Evolutionary conservation across 2,888 invertebrate species (phyloP).

Genomic region (Drosophila fungiperda): DNA sequence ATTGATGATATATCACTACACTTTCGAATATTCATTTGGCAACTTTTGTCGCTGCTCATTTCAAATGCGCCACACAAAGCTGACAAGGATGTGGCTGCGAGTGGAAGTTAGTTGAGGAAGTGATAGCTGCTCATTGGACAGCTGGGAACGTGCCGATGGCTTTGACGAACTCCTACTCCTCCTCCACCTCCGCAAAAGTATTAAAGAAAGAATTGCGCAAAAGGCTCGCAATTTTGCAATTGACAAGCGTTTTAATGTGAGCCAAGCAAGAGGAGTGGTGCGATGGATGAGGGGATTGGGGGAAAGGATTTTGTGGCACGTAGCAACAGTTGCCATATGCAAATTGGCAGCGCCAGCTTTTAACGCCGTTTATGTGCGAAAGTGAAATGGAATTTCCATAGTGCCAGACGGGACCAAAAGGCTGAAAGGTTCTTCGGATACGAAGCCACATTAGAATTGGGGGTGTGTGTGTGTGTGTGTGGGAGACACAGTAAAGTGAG

Average conservation of each 20-base stretch:
- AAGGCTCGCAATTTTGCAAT: slow-evolving; percentile 55
- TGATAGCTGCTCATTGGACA: slow-evolving; percentile 15
- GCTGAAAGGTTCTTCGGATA: slow-evolving; percentile 1
- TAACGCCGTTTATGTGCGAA: slow-evolving; percentile 66
- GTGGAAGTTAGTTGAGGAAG: background rate
- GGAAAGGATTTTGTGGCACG: slow-evolving; percentile 48
- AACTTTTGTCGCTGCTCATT: slow-evolving; percentile 67
- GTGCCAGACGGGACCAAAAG: slow-evolving; percentile 21
- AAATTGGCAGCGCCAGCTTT: slow-evolving; percentile 67
- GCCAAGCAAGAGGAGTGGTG: slow-evolving; percentile 21
- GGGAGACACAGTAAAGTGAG: slow-evolving; percentile 8
- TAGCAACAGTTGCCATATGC: slow-evolving; percentile 68
- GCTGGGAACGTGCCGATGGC: slow-evolving; percentile 38
- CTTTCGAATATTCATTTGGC: slow-evolving; percentile 73
- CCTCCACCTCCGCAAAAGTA: background rate
- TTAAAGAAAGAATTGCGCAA: slow-evolving; percentile 5
- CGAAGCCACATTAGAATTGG: slow-evolving; percentile 43
- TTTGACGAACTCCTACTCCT: slow-evolving; percentile 20
- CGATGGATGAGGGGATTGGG: background rate
- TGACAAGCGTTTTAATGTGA: slow-evolving; percentile 58
- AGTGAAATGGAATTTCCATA: slow-evolving; percentile 66
- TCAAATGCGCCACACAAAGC: slow-evolving; percentile 63
- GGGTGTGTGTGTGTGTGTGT: background rate
- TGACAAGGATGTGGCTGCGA: slow-evolving; percentile 39
- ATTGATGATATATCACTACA: slow-evolving; percentile 76